These are phyloP conservation scores for Hestina assimilis DNA, from an alignment of 1,140 invertebrate species.

Conservation along the genomic window DNA sequence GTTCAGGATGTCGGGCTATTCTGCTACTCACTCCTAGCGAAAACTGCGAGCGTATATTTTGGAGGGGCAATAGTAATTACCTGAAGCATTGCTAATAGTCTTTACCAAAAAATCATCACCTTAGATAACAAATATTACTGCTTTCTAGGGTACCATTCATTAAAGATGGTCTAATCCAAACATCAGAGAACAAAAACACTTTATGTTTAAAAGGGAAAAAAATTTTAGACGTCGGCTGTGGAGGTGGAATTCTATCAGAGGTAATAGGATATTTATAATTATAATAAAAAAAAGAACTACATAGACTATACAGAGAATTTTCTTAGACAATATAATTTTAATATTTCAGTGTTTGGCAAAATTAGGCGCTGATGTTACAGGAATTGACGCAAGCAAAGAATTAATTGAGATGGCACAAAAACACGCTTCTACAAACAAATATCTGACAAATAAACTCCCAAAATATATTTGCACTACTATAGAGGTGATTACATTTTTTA, in stretches of 20 bases:
- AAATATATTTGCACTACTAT: conserved; percentile 42
- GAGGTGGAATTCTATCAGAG: conserved; percentile 90
- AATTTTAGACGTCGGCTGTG: conserved; percentile 93
- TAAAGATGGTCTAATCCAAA: conserved; percentile 81
- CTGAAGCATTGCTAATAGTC: too few relatives aligned
- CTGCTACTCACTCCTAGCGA: too few relatives aligned
- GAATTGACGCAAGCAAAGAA: conserved; percentile 87
- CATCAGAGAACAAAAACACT: conserved; percentile 53
- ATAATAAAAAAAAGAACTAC: not conserved
- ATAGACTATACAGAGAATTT: not conserved
- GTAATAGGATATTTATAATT: conserved; percentile 50
- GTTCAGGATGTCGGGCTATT: too few relatives aligned
- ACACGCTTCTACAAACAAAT: conserved; percentile 75
- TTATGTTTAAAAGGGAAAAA: conserved; percentile 82
- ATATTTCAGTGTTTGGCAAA: conserved; percentile 60
- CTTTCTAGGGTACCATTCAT: conserved; percentile 84
- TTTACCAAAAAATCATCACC: too few relatives aligned
- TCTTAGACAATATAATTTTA: not conserved
- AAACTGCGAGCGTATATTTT: too few relatives aligned
- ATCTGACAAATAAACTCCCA: conserved; percentile 45
- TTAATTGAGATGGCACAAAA: conserved; percentile 83
- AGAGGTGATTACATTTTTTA: conserved; percentile 38
- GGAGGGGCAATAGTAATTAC: too few relatives aligned
- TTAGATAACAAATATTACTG: conserved; percentile 1
- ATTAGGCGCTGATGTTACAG: conserved; percentile 89